A percentile compares a stretch with the other conserved stretches of the same genome.
These are phyloP conservation scores for Fragum sueziense DNA, from an alignment of 2,888 invertebrate genomes.

Conservation along the genomic window DNA sequence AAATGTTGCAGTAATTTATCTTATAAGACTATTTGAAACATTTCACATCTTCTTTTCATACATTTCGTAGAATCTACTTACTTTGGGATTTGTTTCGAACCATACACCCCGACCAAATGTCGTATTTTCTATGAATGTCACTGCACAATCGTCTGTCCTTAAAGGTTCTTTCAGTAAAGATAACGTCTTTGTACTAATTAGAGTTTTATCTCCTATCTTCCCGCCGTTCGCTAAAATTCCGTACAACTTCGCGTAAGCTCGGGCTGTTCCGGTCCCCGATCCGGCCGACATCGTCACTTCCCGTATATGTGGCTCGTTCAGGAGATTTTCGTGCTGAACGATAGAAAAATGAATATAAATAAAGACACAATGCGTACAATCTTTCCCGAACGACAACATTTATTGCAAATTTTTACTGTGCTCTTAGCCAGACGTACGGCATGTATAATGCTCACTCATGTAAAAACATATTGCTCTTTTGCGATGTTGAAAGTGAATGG, in stretches of 20 bases:
- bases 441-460: too few relatives aligned
- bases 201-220: background rate
- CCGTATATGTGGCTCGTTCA: conserved; percentile 68
- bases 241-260: conserved; percentile 74
- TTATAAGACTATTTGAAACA: too few relatives aligned
- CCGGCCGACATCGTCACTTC: conserved; percentile 71
- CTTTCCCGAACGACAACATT: too few relatives aligned
- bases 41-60: too few relatives aligned
- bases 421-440: too few relatives aligned
- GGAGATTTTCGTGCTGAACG: conserved; percentile 9
- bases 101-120: conserved; percentile 33
- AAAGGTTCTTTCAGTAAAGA: background rate
- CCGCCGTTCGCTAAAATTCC: conserved; percentile 77
- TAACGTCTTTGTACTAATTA: background rate
- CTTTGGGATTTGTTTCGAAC: conserved; percentile 21
- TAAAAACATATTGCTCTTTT: too few relatives aligned
- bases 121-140: background rate
- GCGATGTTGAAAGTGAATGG: too few relatives aligned
- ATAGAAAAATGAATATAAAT: background rate
- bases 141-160: background rate
- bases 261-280: conserved; percentile 75
- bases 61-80: too few relatives aligned
- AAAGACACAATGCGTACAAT: background rate
- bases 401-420: too few relatives aligned
- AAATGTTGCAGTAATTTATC: too few relatives aligned